These are phyloP conservation scores for Oscheius myriophilus DNA, from an alignment of 2,888 invertebrate genomes.

Conservation along the genomic window DNA sequence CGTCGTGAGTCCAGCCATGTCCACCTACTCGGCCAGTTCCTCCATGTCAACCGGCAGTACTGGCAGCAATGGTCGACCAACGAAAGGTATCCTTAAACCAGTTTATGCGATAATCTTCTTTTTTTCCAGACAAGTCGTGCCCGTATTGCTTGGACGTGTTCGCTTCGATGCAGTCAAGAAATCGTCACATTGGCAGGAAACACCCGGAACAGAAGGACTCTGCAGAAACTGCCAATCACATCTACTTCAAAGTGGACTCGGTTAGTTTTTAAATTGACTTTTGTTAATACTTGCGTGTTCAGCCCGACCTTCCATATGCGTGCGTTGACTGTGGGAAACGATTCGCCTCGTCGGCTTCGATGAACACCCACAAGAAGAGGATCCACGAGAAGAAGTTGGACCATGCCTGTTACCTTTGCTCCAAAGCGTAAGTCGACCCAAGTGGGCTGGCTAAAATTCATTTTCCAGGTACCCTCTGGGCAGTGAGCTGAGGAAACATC, in stretches of 20 bases:
- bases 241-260: constrained; percentile 40
- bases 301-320: constrained; percentile 46
- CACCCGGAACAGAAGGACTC: constrained; percentile 45
- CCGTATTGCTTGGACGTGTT: constrained; percentile 39
- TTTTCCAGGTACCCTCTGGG: constrained; percentile 34
- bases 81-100: constrained; percentile 15
- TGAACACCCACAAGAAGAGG: constrained; percentile 37
- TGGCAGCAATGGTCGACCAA: constrained; percentile 4
- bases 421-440: constrained; percentile 30
- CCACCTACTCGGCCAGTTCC: constrained; percentile 15
- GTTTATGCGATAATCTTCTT: neutral
- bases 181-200: constrained; percentile 46
- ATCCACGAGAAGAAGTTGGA: constrained; percentile 30
- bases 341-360: constrained; percentile 39
- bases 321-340: constrained; percentile 47
- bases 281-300: constrained; percentile 10
- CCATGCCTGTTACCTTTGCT: constrained; percentile 31
- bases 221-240: constrained; percentile 31
- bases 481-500: constrained; percentile 45
- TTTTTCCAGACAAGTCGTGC: constrained; percentile 43
- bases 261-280: constrained; percentile 23
- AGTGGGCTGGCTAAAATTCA: neutral
- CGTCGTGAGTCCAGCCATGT: constrained; percentile 35
- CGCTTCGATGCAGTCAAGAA: constrained; percentile 47
- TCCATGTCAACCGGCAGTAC: constrained; percentile 1